These are phyloP conservation scores for Nixonia krombeini DNA, from an alignment of 1,140 invertebrate genomes.

Conservation along the genomic window DNA sequence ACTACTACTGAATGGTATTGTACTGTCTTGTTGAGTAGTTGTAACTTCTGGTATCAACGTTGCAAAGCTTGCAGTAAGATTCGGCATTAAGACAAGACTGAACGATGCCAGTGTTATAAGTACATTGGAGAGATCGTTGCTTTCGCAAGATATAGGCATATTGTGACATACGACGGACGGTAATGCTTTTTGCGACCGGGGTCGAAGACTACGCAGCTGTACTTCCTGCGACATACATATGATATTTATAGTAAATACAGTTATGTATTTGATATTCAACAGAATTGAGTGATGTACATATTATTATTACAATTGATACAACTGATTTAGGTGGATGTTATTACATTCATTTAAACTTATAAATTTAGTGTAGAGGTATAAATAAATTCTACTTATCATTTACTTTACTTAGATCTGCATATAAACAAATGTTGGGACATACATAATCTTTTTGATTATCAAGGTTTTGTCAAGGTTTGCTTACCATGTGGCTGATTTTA, in stretches of 20 bases:
- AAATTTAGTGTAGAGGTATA: too few species aligned
- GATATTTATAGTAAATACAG: neutral
- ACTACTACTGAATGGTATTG: neutral
- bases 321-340: too few species aligned
- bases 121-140: constrained; percentile 21
- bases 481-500: constrained; percentile 89
- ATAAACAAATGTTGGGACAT: too few species aligned
- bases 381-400: too few species aligned
- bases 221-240: constrained; percentile 51
- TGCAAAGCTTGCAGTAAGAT: constrained; percentile 30
- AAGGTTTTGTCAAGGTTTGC: too few species aligned
- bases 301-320: too few species aligned
- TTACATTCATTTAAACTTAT: too few species aligned
- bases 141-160: constrained; percentile 41
- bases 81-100: constrained; percentile 56
- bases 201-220: constrained; percentile 71
- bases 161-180: constrained; percentile 38
- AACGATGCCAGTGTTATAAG: constrained; percentile 52
- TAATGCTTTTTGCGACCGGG: constrained; percentile 56
- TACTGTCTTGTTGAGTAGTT: neutral
- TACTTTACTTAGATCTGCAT: too few species aligned
- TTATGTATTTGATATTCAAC: neutral
- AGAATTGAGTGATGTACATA: neutral
- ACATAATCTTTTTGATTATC: too few species aligned
- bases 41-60: constrained; percentile 1